These are phyloP conservation scores for Limonius californicus DNA, from an alignment of 1,140 invertebrate species.

Conservation along the genomic window DNA sequence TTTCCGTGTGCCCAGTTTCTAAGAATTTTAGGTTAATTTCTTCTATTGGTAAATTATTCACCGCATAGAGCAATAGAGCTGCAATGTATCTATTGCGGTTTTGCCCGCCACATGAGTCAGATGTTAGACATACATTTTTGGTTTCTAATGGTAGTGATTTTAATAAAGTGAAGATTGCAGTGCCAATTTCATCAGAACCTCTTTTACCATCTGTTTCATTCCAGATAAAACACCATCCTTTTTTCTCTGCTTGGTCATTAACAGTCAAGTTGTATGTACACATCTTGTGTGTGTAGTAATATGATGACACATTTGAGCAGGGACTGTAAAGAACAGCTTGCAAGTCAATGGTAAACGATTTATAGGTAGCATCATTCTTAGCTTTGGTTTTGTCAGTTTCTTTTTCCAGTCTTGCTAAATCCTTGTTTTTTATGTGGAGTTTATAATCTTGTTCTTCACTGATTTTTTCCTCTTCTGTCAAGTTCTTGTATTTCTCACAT, in stretches of 20 bases:
- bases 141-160: not conserved
- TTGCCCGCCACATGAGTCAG: not conserved
- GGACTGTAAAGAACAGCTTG: not conserved
- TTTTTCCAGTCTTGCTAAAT: not conserved
- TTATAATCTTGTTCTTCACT: not conserved
- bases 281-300: not conserved
- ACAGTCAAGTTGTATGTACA: not conserved
- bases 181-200: not conserved
- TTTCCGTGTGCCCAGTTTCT: not conserved
- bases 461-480: too few relatives aligned
- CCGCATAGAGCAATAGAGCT: not conserved
- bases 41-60: not conserved
- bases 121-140: not conserved
- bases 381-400: not conserved
- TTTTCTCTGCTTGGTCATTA: not conserved
- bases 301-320: not conserved
- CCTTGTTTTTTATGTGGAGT: not conserved
- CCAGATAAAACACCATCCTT: not conserved
- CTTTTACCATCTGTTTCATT: not conserved
- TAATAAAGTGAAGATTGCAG: not conserved
- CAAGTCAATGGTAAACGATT: not conserved
- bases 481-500: too few relatives aligned
- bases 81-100: not conserved
- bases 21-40: constrained; percentile 8
- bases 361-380: not conserved